These are phyloP conservation scores for Cyphomyrmex costatus DNA, from an alignment of 1,140 invertebrate species.

Conservation along the genomic window DNA sequence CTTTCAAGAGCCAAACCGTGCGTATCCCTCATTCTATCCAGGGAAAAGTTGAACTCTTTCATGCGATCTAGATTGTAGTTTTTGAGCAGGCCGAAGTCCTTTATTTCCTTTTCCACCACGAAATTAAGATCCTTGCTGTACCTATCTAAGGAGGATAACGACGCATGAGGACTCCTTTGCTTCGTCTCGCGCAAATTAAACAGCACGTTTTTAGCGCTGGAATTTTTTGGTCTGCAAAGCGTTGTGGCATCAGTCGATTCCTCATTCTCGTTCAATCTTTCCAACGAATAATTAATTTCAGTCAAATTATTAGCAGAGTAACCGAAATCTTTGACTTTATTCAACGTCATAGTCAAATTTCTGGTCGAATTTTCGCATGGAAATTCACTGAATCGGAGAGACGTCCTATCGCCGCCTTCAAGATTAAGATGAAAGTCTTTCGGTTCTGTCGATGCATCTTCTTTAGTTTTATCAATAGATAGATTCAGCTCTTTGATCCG, in stretches of 20 bases:
- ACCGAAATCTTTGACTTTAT: slow-evolving; percentile 77
- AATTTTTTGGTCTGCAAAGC: slow-evolving; percentile 72
- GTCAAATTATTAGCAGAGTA: slow-evolving; percentile 58
- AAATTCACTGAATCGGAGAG: slow-evolving; percentile 72
- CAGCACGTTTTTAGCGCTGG: slow-evolving; percentile 74
- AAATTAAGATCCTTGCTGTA: slow-evolving; percentile 71
- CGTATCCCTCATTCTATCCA: slow-evolving; percentile 76
- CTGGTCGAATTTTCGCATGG: slow-evolving; percentile 49
- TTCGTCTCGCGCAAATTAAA: slow-evolving; percentile 75
- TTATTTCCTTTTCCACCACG: slow-evolving; percentile 73
- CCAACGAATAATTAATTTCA: slow-evolving; percentile 71
- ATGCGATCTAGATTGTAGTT: slow-evolving; percentile 77
- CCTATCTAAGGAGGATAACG: slow-evolving; percentile 63
- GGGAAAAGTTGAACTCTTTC: slow-evolving; percentile 77
- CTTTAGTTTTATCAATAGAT: slow-evolving; percentile 73
- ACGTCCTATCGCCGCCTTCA: slow-evolving; percentile 58
- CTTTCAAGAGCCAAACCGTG: slow-evolving; percentile 75
- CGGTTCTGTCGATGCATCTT: slow-evolving; percentile 57
- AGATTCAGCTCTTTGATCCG: slow-evolving; percentile 78
- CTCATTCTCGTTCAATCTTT: slow-evolving; percentile 73
- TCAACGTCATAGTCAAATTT: slow-evolving; percentile 71
- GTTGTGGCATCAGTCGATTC: slow-evolving; percentile 56
- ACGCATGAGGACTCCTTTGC: slow-evolving; percentile 73
- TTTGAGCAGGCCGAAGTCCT: slow-evolving; percentile 78
- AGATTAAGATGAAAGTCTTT: slow-evolving; percentile 72